Evolutionary conservation across 2,113 vertebrate species (phyloP).

Genomic region (Prietella phreatophila): DNA sequence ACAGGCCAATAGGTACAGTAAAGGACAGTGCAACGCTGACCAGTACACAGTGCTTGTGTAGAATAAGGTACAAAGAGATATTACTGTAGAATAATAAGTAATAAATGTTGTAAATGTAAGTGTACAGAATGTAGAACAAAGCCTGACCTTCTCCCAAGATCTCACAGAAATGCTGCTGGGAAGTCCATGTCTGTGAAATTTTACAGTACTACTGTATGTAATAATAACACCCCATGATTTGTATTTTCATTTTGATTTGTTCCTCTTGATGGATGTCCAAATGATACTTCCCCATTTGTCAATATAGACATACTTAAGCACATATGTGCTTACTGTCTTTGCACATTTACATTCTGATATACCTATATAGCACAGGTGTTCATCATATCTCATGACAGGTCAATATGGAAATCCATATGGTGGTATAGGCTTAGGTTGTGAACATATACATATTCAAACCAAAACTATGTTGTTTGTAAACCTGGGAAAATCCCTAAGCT

Average conservation of each 20-base stretch:
- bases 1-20: no score
- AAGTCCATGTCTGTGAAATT: neutral
- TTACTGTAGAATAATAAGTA: no score
- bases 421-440: neutral
- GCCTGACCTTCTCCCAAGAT: neutral
- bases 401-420: neutral
- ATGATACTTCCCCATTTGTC: neutral
- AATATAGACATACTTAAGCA: neutral
- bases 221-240: neutral
- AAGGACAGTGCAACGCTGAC: no score
- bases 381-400: neutral
- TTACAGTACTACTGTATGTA: neutral
- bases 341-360: neutral
- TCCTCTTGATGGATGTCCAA: neutral
- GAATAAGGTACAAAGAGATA: no score
- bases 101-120: no score
- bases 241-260: neutral
- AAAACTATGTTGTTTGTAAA: neutral
- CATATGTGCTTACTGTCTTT: neutral
- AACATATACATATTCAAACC: neutral
- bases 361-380: neutral
- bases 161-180: neutral
- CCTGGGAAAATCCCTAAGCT: neutral
- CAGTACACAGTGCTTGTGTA: no score
- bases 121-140: neutral